Evolutionary conservation across 2,113 vertebrate species (phyloP).

Genomic region (Sapayoa aenigma): DNA sequence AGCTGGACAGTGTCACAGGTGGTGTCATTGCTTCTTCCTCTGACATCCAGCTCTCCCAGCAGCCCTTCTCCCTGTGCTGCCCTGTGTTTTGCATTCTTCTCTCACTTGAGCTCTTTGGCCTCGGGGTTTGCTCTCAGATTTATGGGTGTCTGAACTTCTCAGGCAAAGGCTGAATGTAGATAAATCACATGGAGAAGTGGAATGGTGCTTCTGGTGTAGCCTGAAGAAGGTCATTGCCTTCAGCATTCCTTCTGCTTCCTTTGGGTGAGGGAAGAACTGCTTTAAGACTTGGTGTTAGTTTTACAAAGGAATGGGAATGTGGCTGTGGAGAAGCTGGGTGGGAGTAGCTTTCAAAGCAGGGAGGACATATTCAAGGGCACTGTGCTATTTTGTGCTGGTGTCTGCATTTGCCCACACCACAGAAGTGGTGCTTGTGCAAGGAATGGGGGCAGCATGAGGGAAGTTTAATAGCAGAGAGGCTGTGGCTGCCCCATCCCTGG

Average conservation of each 20-base stretch:
- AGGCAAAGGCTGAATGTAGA: neutral
- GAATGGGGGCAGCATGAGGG: rapidly evolving
- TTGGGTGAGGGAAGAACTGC: neutral
- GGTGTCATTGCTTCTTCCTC: neutral
- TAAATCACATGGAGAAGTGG: neutral
- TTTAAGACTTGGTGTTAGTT: neutral
- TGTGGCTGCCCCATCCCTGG: neutral
- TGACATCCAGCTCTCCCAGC: rapidly evolving
- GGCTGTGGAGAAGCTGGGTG: neutral
- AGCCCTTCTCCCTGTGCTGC: neutral
- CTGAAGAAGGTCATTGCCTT: neutral
- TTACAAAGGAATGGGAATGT: neutral
- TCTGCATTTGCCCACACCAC: neutral
- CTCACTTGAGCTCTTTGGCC: neutral
- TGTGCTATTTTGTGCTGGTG: neutral
- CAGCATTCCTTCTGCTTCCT: neutral
- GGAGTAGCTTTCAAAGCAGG: neutral
- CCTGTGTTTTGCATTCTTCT: neutral
- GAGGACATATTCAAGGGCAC: neutral
- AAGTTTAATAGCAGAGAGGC: neutral
- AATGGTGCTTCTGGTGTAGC: neutral
- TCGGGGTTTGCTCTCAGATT: neutral
- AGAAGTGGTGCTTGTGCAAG: neutral
- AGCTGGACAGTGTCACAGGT: neutral
- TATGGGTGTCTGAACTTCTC: neutral